Evolutionary conservation across 2,797 vertebrate species (phyloP).

Genomic region (Falco novaeseelandiae): DNA sequence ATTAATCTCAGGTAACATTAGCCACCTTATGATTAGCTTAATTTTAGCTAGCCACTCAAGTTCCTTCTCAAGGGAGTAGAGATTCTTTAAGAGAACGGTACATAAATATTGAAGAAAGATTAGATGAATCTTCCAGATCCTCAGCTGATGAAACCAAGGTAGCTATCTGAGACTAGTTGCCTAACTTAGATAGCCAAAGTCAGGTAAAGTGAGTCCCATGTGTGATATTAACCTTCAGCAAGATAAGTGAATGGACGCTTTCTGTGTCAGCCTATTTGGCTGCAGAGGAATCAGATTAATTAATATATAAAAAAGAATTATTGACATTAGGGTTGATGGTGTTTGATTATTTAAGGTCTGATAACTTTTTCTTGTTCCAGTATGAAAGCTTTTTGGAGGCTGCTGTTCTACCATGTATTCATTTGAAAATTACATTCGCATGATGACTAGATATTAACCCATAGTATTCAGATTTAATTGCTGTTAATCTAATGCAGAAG

Average conservation of each 20-base stretch:
- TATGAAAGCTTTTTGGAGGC: not conserved
- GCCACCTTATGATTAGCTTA: not conserved
- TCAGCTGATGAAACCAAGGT: not conserved
- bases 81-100: not conserved
- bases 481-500: not conserved
- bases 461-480: not conserved
- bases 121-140: not conserved
- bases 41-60: not conserved
- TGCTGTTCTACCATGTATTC: not conserved
- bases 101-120: not conserved
- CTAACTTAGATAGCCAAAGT: not conserved
- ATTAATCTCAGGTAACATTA: not conserved
- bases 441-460: not conserved
- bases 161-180: not conserved
- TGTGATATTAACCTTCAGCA: not conserved
- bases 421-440: not conserved
- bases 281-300: not conserved
- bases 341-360: not conserved
- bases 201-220: not conserved
- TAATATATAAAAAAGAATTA: not conserved
- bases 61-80: not conserved
- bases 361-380: not conserved
- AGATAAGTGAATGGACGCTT: not conserved
- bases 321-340: not conserved
- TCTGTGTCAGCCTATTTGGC: not conserved